These are phyloP conservation scores for Trinorchestia longiramus DNA, from an alignment of 1,140 invertebrate species.

Conservation along the genomic window DNA sequence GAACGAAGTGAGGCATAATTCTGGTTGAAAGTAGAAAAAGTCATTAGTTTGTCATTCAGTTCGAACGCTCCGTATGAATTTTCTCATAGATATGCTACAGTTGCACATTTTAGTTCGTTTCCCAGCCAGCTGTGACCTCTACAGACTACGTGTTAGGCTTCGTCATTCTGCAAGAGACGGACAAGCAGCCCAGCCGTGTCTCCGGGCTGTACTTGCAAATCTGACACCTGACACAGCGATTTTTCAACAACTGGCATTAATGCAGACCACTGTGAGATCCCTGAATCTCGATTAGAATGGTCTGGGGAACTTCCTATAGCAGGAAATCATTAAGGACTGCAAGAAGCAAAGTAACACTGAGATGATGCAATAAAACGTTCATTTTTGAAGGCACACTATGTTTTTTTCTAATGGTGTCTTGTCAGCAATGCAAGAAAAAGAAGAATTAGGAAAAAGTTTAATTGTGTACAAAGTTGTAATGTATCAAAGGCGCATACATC, in stretches of 20 bases:
- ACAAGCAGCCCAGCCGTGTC: background rate
- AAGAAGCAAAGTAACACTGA: background rate
- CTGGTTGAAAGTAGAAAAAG: background rate
- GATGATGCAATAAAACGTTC: background rate
- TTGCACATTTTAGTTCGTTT: background rate
- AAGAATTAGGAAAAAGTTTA: background rate
- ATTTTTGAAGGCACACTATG: background rate
- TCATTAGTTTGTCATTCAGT: background rate
- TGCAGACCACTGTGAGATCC: background rate
- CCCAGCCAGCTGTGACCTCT: background rate
- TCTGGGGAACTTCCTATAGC: background rate
- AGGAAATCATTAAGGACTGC: background rate
- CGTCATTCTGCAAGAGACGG: background rate
- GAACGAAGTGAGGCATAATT: background rate
- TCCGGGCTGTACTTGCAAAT: constrained; percentile 14
- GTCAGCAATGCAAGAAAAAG: background rate
- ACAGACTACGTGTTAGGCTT: background rate
- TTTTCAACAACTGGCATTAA: constrained; percentile 35
- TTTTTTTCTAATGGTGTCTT: background rate
- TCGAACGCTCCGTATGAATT: background rate
- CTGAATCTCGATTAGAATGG: constrained; percentile 13
- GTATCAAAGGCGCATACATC: background rate
- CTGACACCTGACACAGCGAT: constrained; percentile 42
- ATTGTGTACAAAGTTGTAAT: background rate
- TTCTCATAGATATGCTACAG: background rate